Base-by-base conservation (phyloP, 2,888 invertebrate species). In the Cephonodes hylas region DNA sequence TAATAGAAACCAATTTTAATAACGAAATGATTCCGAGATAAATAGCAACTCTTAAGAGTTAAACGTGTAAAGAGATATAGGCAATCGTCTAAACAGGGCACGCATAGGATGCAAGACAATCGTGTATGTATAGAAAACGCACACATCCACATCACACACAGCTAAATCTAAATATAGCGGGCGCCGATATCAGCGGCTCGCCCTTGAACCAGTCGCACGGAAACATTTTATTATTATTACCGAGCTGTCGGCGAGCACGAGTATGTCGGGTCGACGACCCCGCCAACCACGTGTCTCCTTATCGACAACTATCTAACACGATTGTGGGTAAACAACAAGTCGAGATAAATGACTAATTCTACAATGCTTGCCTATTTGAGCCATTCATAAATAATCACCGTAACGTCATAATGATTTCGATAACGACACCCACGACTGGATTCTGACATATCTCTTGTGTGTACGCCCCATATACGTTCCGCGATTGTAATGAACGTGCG, bases 171-270 rank as follows among this genome's bases (percentile, higher is more conserved):
- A 91, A 92, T 91, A 92, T 92, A 92, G 91, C 91, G 81, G 85
- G 88, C 90, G 88, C 87, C 92, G 91, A 92, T 92, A 92, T 91
- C 92, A 91, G 91, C 89, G 91, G 88, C 83, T 90, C 92, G 92
- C 92, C 92, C 92, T 92, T 92, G 92, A 92, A 91, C 92, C 92
- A 92, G 89, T 91, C 91, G 91, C 91, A 91, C 91, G 92, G 91
- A 91, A 92, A 92, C 91, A 91, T 92, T 92, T 92, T 91, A 92
- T 92, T 92, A 92, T 92, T 91, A 92, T 91, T 92, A 92, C 90
- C 86, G 84, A 89, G 91, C 91, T 91, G 90, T 91, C 91, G 91
- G 91, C 89, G 91, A 88, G 88, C 90, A 86, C 89, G 90, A 91
- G 91, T 90, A 88, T 85, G 86, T 86, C 86, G 89, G 91, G 91